Conservation (phyloP, 2,113 vertebrate species). For the Rhegmatorhina hoffmannsi region DNA sequence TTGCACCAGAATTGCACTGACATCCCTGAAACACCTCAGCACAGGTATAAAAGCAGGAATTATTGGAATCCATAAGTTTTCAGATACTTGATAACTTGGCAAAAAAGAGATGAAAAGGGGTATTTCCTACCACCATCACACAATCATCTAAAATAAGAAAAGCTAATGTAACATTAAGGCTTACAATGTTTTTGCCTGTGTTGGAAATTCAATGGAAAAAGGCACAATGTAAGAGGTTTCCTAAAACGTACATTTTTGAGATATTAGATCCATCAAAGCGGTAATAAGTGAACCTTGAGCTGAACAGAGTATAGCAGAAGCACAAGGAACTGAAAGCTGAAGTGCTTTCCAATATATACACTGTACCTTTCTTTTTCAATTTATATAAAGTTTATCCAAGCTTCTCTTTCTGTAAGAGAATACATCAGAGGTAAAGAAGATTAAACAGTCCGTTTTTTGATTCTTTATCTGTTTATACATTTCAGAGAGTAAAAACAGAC, state of each 20-base stretch:
- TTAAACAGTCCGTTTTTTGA: not conserved
- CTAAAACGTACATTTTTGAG: not conserved
- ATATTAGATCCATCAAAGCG: not conserved
- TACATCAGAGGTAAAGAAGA: not conserved
- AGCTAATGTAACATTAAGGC: not conserved
- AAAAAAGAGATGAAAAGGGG: not conserved
- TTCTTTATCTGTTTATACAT: not conserved
- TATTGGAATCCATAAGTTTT: not conserved
- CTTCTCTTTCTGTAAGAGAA: not conserved
- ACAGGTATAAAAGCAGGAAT: not conserved
- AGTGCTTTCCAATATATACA: not conserved
- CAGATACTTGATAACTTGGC: not conserved
- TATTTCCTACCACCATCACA: not conserved
- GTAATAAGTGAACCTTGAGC: not conserved
- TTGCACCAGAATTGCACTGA: not conserved
- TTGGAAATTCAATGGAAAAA: not conserved
- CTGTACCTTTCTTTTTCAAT: not conserved
- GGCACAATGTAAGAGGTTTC: not conserved
- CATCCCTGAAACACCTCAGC: not conserved
- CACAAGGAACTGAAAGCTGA: not conserved
- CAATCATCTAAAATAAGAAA: not conserved
- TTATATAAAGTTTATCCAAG: not conserved
- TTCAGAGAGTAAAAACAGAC: not conserved
- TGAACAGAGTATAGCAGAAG: not conserved
- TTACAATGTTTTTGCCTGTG: rapidly evolving